phyloP scores from a whole-genome alignment of 2,113 vertebrate genomes.

The Lethenteron camtschaticum region DNA sequence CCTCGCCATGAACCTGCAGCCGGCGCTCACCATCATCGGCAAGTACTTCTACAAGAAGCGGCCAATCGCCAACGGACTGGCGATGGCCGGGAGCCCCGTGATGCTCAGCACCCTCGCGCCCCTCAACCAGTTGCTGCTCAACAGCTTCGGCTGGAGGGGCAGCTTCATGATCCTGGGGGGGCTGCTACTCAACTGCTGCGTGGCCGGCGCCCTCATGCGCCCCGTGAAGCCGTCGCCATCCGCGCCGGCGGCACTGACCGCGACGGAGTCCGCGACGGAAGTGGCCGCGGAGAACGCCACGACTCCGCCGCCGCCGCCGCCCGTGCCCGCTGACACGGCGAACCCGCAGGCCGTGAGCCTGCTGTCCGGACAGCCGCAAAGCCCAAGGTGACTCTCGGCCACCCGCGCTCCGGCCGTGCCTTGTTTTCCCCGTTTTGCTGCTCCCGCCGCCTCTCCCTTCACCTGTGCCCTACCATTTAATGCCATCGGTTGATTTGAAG shows the following conservation, averaged over 20 bases:
- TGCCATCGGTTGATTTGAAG: too few relatives aligned
- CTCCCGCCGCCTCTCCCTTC: too few relatives aligned
- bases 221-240: constrained; percentile 27
- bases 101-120: constrained; percentile 81
- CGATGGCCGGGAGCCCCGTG: constrained; percentile 93
- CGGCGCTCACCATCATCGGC: constrained; percentile 81
- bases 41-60: constrained; percentile 78
- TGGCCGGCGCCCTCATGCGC: constrained; percentile 78
- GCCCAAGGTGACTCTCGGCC: constrained; percentile 6
- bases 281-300: too few relatives aligned
- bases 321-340: constrained; percentile 4
- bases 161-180: constrained; percentile 80
- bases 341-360: background rate
- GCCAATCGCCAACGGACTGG: constrained; percentile 69
- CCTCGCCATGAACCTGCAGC: constrained; percentile 88
- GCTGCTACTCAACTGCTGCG: constrained; percentile 66
- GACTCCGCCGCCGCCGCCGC: too few relatives aligned
- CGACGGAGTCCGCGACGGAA: too few relatives aligned
- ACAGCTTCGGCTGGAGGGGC: constrained; percentile 73
- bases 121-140: constrained; percentile 82
- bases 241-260: too few relatives aligned
- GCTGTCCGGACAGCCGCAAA: constrained; percentile 7
- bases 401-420: too few relatives aligned
- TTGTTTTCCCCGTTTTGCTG: too few relatives aligned
- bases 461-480: too few relatives aligned